Conservation (phyloP, 2,113 vertebrate genomes). For the Callocephalon fimbriatum region DNA sequence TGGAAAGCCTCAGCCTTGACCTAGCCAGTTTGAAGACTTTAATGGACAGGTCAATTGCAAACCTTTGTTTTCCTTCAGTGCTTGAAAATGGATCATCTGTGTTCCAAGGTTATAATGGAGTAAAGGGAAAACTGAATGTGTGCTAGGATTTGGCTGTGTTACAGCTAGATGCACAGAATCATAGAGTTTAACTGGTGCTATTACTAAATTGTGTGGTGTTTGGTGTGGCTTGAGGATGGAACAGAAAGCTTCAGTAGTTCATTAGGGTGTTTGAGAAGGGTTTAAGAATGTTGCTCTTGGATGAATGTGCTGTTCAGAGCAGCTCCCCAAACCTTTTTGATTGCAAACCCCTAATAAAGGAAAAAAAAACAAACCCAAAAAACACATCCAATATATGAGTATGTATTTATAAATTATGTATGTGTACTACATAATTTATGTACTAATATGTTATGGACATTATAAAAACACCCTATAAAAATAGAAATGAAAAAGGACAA, state of each 20-base stretch:
- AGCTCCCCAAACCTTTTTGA: neutral
- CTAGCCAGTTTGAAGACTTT: neutral
- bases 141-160: neutral
- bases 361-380: neutral
- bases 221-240: neutral
- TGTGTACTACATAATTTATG: neutral
- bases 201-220: neutral
- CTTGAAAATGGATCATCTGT: neutral
- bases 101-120: neutral
- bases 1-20: neutral
- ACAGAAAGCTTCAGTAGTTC: neutral
- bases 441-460: neutral
- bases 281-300: neutral
- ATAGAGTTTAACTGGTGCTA: neutral
- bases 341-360: fast-evolving
- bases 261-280: neutral
- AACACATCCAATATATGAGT: too few relatives aligned
- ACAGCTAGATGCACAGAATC: neutral
- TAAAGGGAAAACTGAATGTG: neutral
- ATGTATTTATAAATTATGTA: neutral
- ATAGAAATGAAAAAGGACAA: neutral
- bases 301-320: neutral
- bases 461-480: neutral
- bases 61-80: neutral
- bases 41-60: neutral